Conservation (phyloP, 2,888 invertebrate genomes). For the Drosophila tanythrix region DNA sequence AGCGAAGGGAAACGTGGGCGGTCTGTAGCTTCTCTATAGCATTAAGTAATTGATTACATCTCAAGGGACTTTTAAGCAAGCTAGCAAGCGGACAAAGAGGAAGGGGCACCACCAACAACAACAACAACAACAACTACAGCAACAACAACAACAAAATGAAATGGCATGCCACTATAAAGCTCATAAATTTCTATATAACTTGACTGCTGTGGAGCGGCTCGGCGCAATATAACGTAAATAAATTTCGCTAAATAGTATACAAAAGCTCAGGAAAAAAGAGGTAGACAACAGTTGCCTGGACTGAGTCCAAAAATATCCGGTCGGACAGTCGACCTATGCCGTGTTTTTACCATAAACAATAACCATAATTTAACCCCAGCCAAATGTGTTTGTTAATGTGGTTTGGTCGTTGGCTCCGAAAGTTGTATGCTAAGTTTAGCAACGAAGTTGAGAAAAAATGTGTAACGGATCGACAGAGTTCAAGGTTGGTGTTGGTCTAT, state of each 20-base stretch:
- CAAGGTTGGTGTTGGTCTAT: slow-evolving; percentile 21
- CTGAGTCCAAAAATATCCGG: slow-evolving; percentile 34
- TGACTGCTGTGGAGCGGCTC: slow-evolving; percentile 62
- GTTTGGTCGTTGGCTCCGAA: slow-evolving; percentile 53
- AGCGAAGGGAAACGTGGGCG: slow-evolving; percentile 7
- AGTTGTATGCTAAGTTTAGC: slow-evolving; percentile 56
- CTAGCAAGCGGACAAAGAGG: slow-evolving; percentile 35
- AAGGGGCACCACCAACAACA: not conserved
- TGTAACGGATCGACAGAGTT: not conserved
- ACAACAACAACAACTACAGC: slow-evolving; percentile 1
- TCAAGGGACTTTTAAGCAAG: slow-evolving; percentile 83
- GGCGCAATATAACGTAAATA: slow-evolving; percentile 74
- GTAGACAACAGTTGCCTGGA: slow-evolving; percentile 28
- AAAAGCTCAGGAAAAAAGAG: slow-evolving; percentile 48
- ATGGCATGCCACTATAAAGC: slow-evolving; percentile 79
- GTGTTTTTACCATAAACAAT: slow-evolving; percentile 80
- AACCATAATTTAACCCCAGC: slow-evolving; percentile 79
- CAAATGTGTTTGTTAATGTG: slow-evolving; percentile 67
- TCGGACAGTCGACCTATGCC: slow-evolving; percentile 64
- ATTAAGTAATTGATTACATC: slow-evolving; percentile 85
- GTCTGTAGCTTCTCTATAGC: slow-evolving; percentile 71
- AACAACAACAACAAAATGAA: slow-evolving; percentile 59
- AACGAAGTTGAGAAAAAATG: slow-evolving; percentile 26
- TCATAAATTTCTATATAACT: slow-evolving; percentile 80
- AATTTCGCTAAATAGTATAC: slow-evolving; percentile 68